These are phyloP conservation scores for Acronicta aceris DNA, from an alignment of 2,888 invertebrate genomes.

Conservation along the genomic window DNA sequence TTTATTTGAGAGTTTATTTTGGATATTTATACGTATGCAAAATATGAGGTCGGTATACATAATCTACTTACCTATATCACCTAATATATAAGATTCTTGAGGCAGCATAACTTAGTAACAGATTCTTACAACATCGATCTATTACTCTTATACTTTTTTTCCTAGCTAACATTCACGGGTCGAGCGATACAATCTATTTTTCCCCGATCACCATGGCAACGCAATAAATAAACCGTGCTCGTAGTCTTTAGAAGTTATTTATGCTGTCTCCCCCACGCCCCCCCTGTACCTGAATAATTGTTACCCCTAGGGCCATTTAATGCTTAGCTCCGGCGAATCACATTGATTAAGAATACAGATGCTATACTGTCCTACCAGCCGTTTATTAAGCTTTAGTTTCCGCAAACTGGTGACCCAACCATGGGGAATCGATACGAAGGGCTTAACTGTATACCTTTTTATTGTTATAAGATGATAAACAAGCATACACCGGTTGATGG, in stretches of 20 bases:
- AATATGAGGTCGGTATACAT: no score
- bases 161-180: background rate
- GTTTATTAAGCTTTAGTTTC: constrained; percentile 63
- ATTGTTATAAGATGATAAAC: no score
- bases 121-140: background rate
- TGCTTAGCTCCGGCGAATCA: constrained; percentile 61
- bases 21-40: no score
- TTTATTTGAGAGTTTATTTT: no score
- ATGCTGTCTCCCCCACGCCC: constrained; percentile 57
- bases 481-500: no score
- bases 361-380: constrained; percentile 54
- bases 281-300: constrained; percentile 61
- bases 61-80: no score
- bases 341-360: constrained; percentile 73
- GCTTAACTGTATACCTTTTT: no score
- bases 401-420: constrained; percentile 56
- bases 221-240: constrained; percentile 44
- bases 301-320: constrained; percentile 59
- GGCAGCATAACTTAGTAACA: background rate
- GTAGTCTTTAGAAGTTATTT: constrained; percentile 60
- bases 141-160: background rate
- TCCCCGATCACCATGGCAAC: constrained; percentile 38
- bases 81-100: no score
- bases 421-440: constrained; percentile 19
- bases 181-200: constrained; percentile 31